phyloP scores from a whole-genome alignment of 1,140 invertebrate species.

The Steinernema feltiae region DNA sequence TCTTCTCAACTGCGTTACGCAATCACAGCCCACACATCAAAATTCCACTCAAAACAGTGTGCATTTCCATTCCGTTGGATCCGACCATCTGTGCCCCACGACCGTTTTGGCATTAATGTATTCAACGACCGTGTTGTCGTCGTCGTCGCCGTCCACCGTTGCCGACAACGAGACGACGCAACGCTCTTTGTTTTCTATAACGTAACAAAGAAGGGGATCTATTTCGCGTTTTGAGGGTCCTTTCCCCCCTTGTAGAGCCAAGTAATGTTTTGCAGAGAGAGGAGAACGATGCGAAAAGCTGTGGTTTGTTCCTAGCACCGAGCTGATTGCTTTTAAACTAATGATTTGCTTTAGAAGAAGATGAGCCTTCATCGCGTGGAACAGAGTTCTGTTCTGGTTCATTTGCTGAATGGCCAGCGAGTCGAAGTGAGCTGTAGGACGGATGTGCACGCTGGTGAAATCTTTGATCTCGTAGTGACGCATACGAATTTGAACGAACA shows the following conservation, averaged over 20 bases:
- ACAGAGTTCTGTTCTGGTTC: constrained; percentile 55
- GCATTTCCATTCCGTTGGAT: background rate
- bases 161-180: background rate
- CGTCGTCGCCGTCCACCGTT: background rate
- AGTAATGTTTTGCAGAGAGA: background rate
- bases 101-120: background rate
- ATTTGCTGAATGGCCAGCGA: constrained; percentile 60
- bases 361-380: constrained; percentile 45
- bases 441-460: constrained; percentile 54
- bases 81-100: background rate
- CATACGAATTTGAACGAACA: constrained; percentile 58
- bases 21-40: background rate
- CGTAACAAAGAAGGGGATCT: background rate
- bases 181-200: background rate
- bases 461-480: constrained; percentile 52
- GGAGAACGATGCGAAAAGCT: background rate
- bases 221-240: background rate
- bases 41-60: background rate
- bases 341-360: constrained; percentile 33
- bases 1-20: background rate
- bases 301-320: background rate
- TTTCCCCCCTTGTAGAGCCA: background rate
- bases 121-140: background rate
- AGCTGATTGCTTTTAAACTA: background rate
- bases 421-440: constrained; percentile 59